phyloP scores from a whole-genome alignment of 1,140 invertebrate species.

The Drosophila pseudoobscura region DNA sequence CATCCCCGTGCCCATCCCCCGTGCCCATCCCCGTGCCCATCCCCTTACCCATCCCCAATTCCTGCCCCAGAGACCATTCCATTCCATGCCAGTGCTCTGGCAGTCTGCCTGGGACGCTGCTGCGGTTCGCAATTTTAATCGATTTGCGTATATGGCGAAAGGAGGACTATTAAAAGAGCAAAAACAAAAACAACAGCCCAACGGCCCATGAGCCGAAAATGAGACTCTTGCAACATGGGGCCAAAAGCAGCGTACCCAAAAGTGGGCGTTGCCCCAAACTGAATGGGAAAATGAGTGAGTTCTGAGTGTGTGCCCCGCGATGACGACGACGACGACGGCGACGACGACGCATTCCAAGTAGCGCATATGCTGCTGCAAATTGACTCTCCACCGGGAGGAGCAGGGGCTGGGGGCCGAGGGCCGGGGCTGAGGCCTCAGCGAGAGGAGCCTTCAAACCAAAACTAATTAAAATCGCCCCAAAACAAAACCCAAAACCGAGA shows the following conservation, averaged over 20 bases:
- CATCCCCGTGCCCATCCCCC: constrained; percentile 1
- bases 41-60: neutral
- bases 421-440: constrained; percentile 26
- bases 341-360: constrained; percentile 73
- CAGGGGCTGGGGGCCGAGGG: neutral
- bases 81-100: constrained; percentile 15
- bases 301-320: constrained; percentile 47
- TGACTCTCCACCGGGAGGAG: constrained; percentile 10
- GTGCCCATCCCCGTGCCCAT: constrained; percentile 2
- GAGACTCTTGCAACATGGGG: constrained; percentile 38
- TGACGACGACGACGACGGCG: constrained; percentile 4
- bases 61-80: constrained; percentile 21
- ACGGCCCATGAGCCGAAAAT: constrained; percentile 69
- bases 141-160: constrained; percentile 82
- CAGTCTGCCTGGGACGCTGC: constrained; percentile 8
- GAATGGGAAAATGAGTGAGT: constrained; percentile 82
- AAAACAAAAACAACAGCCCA: constrained; percentile 31
- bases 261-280: constrained; percentile 79
- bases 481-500: constrained; percentile 47
- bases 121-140: constrained; percentile 76
- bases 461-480: constrained; percentile 83
- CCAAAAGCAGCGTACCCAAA: constrained; percentile 63
- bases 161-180: constrained; percentile 72
- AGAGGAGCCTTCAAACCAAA: constrained; percentile 71
- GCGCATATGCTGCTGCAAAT: constrained; percentile 72